These are phyloP conservation scores for Hypomecis punctinalis DNA, from an alignment of 2,888 invertebrate species.

Conservation along the genomic window DNA sequence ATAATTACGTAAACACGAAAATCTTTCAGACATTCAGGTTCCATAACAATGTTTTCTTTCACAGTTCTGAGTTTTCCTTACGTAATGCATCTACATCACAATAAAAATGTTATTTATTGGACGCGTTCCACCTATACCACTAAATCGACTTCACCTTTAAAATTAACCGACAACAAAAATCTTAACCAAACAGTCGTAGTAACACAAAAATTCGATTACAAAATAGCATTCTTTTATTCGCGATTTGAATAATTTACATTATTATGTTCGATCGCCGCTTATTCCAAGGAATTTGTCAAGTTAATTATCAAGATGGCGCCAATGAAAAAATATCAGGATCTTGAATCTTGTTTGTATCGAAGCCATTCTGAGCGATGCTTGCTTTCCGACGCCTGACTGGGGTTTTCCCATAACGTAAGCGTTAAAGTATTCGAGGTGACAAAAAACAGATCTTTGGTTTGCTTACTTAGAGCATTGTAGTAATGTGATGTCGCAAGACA, in stretches of 20 bases:
- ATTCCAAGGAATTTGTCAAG: slow-evolving; percentile 37
- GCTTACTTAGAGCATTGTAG: slow-evolving; percentile 17
- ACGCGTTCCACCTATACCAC: neutral
- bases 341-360: slow-evolving; percentile 34
- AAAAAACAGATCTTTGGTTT: slow-evolving; percentile 30
- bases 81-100: too few species aligned
- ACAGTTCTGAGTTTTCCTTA: too few species aligned
- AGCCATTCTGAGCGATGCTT: slow-evolving; percentile 5
- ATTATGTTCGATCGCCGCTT: slow-evolving; percentile 18
- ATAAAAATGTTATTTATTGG: too few species aligned
- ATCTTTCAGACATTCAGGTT: too few species aligned
- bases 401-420: slow-evolving; percentile 42
- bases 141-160: neutral
- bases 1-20: too few species aligned
- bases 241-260: slow-evolving; percentile 28
- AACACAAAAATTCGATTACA: slow-evolving; percentile 7
- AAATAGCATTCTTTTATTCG: slow-evolving; percentile 12
- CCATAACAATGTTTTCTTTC: too few species aligned
- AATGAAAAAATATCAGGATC: slow-evolving; percentile 35
- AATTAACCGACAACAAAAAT: slow-evolving; percentile 1
- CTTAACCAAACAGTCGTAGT: slow-evolving; percentile 4
- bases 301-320: slow-evolving; percentile 37
- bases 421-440: slow-evolving; percentile 27
- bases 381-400: slow-evolving; percentile 18
- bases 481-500: neutral